These are phyloP conservation scores for Schizopygopsis malacanthus DNA, from an alignment of 2,797 vertebrate genomes.

Conservation along the genomic window DNA sequence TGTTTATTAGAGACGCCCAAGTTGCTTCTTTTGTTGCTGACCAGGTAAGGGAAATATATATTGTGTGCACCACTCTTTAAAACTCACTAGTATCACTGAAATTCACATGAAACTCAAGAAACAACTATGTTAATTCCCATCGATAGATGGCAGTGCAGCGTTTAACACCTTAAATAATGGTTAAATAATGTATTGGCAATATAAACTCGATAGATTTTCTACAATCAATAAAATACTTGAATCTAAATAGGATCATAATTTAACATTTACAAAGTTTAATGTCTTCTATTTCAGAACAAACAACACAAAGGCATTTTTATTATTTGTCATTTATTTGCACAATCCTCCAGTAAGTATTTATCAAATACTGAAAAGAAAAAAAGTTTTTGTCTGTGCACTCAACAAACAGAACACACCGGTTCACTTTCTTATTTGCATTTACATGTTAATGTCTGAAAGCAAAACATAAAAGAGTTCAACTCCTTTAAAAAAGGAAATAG, in stretches of 20 bases:
- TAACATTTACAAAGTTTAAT: not conserved
- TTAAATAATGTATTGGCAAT: not conserved
- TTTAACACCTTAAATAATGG: not conserved
- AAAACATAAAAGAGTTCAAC: slow-evolving; percentile 64
- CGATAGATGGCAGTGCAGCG: not conserved
- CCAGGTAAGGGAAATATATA: not conserved
- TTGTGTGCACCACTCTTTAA: not conserved
- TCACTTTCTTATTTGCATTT: slow-evolving; percentile 48
- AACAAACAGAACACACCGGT: slow-evolving; percentile 53
- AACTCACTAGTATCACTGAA: not conserved
- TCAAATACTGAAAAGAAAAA: slow-evolving; percentile 60
- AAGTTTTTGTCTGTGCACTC: slow-evolving; percentile 50
- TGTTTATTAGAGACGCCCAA: not conserved
- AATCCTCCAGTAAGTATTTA: slow-evolving; percentile 56
- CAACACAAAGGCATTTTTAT: not conserved
- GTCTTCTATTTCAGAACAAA: not conserved
- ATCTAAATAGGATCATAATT: too few relatives aligned
- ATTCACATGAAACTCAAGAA: not conserved
- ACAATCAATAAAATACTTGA: not conserved
- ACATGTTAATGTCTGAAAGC: slow-evolving; percentile 59
- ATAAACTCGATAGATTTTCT: not conserved
- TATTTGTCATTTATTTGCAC: slow-evolving; percentile 54
- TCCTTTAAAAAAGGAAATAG: slow-evolving; percentile 61
- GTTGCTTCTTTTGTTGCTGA: not conserved
- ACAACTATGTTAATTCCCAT: not conserved